A percentile compares a stretch with the other conserved stretches of the same genome.
Conservation (phyloP, 2,888 invertebrate genomes). For the Catocala sponsa region DNA sequence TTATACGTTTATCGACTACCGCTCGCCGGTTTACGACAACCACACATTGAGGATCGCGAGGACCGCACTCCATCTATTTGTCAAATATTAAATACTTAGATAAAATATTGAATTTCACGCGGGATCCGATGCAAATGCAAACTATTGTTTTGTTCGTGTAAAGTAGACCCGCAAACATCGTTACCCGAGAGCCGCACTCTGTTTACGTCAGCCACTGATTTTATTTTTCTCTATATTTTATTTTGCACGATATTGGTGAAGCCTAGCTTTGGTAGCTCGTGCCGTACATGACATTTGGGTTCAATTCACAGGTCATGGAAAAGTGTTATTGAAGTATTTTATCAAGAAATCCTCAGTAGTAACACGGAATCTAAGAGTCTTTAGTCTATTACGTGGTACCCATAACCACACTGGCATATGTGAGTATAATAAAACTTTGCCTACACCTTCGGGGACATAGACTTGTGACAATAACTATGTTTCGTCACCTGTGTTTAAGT, state of each 20-base stretch:
- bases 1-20: slow-evolving; percentile 79
- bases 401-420: too few relatives aligned
- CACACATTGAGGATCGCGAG: slow-evolving; percentile 51
- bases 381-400: too few relatives aligned
- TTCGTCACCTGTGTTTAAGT: too few relatives aligned
- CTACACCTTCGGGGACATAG: too few relatives aligned
- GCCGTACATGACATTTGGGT: too few relatives aligned
- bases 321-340: too few relatives aligned
- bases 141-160: slow-evolving; percentile 46
- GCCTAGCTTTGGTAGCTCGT: too few relatives aligned
- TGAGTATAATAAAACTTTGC: too few relatives aligned
- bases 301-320: too few relatives aligned
- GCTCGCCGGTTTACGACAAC: slow-evolving; percentile 76
- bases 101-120: slow-evolving; percentile 47
- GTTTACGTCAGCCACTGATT: slow-evolving; percentile 56
- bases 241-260: slow-evolving; percentile 28
- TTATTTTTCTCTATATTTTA: slow-evolving; percentile 46
- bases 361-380: too few relatives aligned
- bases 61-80: slow-evolving; percentile 58
- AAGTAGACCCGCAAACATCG: slow-evolving; percentile 63
- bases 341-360: too few relatives aligned
- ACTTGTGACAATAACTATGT: too few relatives aligned
- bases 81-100: slow-evolving; percentile 48
- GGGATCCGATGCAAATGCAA: slow-evolving; percentile 52
- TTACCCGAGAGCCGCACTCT: slow-evolving; percentile 57